Percentiles rank a stretch among this genome's conserved stretches.
Conservation (phyloP, 2,797 vertebrate species). For the Acipenser ruthenus region DNA sequence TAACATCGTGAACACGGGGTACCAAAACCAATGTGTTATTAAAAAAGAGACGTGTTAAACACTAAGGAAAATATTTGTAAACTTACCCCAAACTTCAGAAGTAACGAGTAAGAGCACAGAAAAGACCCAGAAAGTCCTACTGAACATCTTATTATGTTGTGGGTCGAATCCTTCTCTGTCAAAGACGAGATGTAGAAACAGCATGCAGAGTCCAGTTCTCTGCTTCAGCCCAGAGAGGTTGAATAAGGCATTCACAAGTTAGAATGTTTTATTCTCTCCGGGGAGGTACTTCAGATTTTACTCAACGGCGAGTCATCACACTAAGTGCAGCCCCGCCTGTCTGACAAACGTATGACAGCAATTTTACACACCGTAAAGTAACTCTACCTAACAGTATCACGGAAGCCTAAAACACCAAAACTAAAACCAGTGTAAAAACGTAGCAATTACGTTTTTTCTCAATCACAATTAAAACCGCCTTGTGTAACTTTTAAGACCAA, state of each 20-base stretch:
- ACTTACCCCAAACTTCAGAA: constrained; percentile 40
- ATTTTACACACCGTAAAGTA: too few species aligned
- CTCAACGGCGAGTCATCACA: not conserved
- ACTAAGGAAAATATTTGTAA: not conserved
- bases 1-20: too few species aligned
- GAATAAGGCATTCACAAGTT: not conserved
- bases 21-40: too few species aligned
- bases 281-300: not conserved
- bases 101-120: constrained; percentile 21
- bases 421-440: too few species aligned
- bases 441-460: too few species aligned
- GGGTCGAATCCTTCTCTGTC: too few species aligned
- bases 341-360: not conserved
- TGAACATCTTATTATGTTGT: constrained; percentile 29
- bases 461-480: too few species aligned
- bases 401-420: too few species aligned
- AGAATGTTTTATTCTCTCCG: not conserved
- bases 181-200: too few species aligned
- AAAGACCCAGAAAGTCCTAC: constrained; percentile 2
- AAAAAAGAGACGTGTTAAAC: too few species aligned
- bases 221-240: not conserved
- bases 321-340: not conserved
- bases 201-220: not conserved
- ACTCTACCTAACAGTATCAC: too few species aligned
- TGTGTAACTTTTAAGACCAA: too few species aligned